Evolutionary conservation across 2,888 invertebrate genomes (phyloP), one percentile per base, ranked within the genome.

Genomic region (Amiota mariae): DNA sequence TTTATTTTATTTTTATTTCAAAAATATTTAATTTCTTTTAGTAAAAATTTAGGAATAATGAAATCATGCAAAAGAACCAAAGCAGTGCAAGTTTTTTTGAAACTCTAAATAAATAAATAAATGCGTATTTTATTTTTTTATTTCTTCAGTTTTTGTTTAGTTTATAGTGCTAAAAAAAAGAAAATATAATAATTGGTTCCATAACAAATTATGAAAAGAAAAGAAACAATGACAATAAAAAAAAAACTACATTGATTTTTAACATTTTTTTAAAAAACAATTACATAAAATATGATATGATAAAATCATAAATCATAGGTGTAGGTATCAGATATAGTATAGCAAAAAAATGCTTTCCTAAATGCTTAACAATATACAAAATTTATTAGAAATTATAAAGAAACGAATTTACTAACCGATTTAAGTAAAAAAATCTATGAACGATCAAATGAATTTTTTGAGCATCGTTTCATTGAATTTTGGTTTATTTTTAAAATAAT

Each of bases 381-480:
- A 48, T 18, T 66, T 47, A 48, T 66, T 66, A 48, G 47, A 15
- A 73, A 63, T 49, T 49, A 72, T 71, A 70, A 72, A 70, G 47
- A 73, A 66, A 24, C 48, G 24, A 18, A n/a, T 13, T 54, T 24
- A 68, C 54, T 68, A 68, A 68, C 54, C 67, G 8, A 51, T 68
- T 18, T 54, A 51, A 24, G 20, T n/a, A n/a, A n/a, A 68, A 24
- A 46, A 20, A 15, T 11, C 59, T 9, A 51, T 68, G 67, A 84
- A 88, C 88, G 88, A 88, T 87, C 85, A 88, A 80, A 80, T 79
- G 80, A 78, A 84, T 91, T 91, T 36, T 91, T 91, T 91, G 90
- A 91, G 90, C 88, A 90, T 91, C 91, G 91, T 91, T 91, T 80
- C 15, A 67, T 51, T 47, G 24, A 56, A 49, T 46, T 67, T 68